These are phyloP conservation scores for Formica exsecta DNA, from an alignment of 1,140 invertebrate species.

Conservation along the genomic window DNA sequence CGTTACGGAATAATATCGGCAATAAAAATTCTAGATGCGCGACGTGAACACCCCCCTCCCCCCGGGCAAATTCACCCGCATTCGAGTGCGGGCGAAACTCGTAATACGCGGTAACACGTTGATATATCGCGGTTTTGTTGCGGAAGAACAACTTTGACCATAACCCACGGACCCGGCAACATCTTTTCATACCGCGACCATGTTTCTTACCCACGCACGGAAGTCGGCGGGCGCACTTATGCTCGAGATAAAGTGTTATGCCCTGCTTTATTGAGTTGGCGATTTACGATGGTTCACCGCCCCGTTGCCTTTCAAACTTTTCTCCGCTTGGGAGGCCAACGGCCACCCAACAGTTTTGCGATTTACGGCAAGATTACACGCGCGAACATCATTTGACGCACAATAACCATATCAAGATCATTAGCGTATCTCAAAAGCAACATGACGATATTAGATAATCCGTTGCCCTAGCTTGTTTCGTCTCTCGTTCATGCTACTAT, in stretches of 20 bases:
- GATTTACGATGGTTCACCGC: constrained; percentile 67
- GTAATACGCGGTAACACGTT: constrained; percentile 16
- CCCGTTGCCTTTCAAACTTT: constrained; percentile 44
- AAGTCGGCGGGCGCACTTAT: constrained; percentile 66
- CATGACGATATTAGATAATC: constrained; percentile 5
- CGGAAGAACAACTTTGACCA: constrained; percentile 56
- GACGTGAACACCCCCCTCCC: neutral
- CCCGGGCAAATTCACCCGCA: neutral
- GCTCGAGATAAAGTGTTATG: constrained; percentile 76
- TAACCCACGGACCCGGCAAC: constrained; percentile 51
- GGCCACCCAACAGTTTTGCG: neutral
- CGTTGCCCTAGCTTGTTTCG: neutral
- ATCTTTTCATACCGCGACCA: constrained; percentile 56
- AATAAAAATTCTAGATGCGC: constrained; percentile 31
- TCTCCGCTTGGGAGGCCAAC: neutral
- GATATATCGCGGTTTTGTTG: constrained; percentile 51
- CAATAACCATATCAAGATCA: neutral
- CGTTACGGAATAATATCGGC: neutral
- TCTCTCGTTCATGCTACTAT: neutral
- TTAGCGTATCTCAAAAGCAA: constrained; percentile 1
- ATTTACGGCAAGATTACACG: constrained; percentile 60
- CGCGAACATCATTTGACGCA: neutral
- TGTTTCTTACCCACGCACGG: constrained; percentile 55
- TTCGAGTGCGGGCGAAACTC: constrained; percentile 36
- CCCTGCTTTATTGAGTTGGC: constrained; percentile 72